Percentiles rank a stretch among this genome's conserved stretches.
phyloP scores from a whole-genome alignment of 2,888 invertebrate species.

The Didymodactylos carnosus region DNA sequence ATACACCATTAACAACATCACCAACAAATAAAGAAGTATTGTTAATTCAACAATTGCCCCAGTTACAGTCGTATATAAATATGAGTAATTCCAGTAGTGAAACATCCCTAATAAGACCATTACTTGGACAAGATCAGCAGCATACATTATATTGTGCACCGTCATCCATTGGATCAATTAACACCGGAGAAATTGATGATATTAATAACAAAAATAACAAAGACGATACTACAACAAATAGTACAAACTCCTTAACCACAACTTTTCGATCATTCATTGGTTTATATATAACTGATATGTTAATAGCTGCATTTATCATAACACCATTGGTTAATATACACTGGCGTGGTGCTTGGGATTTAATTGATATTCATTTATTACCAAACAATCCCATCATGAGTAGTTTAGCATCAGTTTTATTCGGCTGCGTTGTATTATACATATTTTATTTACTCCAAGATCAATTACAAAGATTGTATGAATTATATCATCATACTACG shows the following conservation, averaged over 20 bases:
- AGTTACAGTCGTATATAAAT: background rate
- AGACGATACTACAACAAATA: too few relatives aligned
- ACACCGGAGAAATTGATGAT: too few relatives aligned
- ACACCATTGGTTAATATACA: background rate
- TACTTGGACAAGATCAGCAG: background rate
- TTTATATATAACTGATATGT: background rate
- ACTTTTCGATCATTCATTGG: background rate
- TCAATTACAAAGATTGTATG: background rate
- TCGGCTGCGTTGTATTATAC: background rate
- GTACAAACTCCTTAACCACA: background rate
- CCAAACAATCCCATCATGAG: background rate
- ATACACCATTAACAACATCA: background rate
- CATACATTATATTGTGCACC: background rate
- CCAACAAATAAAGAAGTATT: too few relatives aligned
- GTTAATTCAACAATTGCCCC: too few relatives aligned
- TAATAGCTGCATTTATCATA: background rate
- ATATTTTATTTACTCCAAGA: background rate
- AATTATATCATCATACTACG: background rate
- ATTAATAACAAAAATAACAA: too few relatives aligned
- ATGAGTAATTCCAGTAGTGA: background rate
- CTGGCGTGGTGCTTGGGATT: background rate
- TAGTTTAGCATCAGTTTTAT: background rate
- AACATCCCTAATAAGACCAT: background rate
- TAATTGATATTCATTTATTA: background rate
- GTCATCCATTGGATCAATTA: too few relatives aligned